Percentiles rank a stretch among this genome's conserved stretches.
These are phyloP conservation scores for Melieria omissa DNA, from an alignment of 2,888 invertebrate species.

Conservation along the genomic window DNA sequence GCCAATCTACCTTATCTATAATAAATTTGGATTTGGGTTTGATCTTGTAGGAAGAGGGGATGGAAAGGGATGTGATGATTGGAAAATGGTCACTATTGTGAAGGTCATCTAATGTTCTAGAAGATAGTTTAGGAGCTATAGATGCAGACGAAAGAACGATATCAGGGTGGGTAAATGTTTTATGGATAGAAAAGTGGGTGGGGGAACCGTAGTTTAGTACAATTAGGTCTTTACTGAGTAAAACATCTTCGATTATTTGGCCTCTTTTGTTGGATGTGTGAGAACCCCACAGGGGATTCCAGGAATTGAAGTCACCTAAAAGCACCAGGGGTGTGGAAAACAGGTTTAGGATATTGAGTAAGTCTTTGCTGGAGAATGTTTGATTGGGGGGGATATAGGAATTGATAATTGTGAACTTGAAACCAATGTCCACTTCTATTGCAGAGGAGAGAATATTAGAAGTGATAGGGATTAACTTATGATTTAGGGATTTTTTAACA, in stretches of 20 bases:
- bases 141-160: slow-evolving; percentile 7
- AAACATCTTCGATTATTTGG: neutral
- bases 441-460: slow-evolving; percentile 13
- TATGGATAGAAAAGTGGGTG: slow-evolving; percentile 11
- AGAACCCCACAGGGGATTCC: slow-evolving; percentile 14
- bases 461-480: neutral
- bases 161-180: slow-evolving; percentile 14
- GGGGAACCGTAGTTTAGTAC: slow-evolving; percentile 11
- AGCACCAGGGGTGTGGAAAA: neutral
- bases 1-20: too few species aligned
- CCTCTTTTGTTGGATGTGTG: slow-evolving; percentile 5
- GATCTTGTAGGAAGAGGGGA: neutral
- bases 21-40: slow-evolving; percentile 6
- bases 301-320: slow-evolving; percentile 22
- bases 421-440: slow-evolving; percentile 7
- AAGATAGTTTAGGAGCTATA: slow-evolving; percentile 11
- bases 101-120: slow-evolving; percentile 1
- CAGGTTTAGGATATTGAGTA: neutral
- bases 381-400: slow-evolving; percentile 26
- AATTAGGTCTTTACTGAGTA: neutral
- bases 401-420: slow-evolving; percentile 10
- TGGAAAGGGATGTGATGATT: neutral
- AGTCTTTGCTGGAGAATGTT: neutral
- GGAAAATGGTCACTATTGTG: slow-evolving; percentile 25
- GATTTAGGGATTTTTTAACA: slow-evolving; percentile 15